These are phyloP conservation scores for Seira musarum DNA, from an alignment of 2,888 invertebrate genomes.

Conservation along the genomic window DNA sequence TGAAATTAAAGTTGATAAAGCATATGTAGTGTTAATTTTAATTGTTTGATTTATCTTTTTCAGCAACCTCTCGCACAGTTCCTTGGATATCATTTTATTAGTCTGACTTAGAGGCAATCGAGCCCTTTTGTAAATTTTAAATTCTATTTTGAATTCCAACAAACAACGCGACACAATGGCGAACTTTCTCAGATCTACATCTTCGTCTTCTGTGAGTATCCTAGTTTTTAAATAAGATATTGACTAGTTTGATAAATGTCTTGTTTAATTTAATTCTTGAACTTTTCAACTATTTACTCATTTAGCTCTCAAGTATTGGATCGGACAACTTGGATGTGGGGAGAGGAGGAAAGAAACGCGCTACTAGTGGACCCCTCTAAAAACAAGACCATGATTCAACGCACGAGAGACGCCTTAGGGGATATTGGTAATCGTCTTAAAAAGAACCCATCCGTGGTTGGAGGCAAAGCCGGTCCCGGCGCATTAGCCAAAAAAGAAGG, in stretches of 20 bases:
- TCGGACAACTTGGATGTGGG: slow-evolving; percentile 43
- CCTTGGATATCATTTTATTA: too few relatives aligned
- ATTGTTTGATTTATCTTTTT: too few relatives aligned
- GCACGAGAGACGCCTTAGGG: slow-evolving; percentile 64
- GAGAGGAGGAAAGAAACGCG: slow-evolving; percentile 12
- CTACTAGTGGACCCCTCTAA: slow-evolving; percentile 16
- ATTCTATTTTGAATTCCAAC: too few relatives aligned
- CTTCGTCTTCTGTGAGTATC: slow-evolving; percentile 49
- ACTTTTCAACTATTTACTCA: not conserved
- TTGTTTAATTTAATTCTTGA: not conserved
- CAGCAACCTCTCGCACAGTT: too few relatives aligned
- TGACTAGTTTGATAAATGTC: not conserved
- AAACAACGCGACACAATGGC: slow-evolving; percentile 37
- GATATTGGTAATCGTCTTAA: slow-evolving; percentile 67
- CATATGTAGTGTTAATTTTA: too few relatives aligned
- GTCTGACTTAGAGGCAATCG: not conserved
- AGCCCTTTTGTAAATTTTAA: not conserved
- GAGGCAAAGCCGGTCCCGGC: slow-evolving; percentile 17
- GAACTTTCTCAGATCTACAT: slow-evolving; percentile 35
- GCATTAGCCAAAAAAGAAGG: slow-evolving; percentile 12
- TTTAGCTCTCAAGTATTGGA: slow-evolving; percentile 38
- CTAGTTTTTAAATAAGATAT: not conserved
- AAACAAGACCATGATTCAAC: slow-evolving; percentile 50
- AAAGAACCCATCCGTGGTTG: slow-evolving; percentile 39
- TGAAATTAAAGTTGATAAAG: too few relatives aligned